These are phyloP conservation scores for Drosophila atroscutellata DNA, from an alignment of 2,888 invertebrate species.

Conservation along the genomic window DNA sequence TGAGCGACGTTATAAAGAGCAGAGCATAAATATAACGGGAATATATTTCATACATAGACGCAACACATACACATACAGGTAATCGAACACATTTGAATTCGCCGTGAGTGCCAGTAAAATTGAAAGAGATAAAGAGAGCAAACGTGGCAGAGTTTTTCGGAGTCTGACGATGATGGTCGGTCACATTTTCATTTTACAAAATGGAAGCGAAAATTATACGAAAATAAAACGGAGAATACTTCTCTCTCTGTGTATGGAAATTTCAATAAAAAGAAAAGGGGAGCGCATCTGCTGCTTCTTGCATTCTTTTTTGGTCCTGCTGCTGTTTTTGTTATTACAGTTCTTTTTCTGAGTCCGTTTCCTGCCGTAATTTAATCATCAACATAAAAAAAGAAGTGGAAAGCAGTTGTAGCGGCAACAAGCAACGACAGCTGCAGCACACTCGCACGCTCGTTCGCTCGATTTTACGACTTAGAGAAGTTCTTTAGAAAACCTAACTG, in stretches of 20 bases:
- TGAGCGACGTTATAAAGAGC: constrained; percentile 59
- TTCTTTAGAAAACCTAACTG: constrained; percentile 59
- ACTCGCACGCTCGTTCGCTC: constrained; percentile 37
- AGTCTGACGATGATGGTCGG: constrained; percentile 35
- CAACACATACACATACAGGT: constrained; percentile 14
- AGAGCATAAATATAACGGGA: constrained; percentile 61
- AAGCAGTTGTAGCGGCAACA: constrained; percentile 30
- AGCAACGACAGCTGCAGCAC: constrained; percentile 58
- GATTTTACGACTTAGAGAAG: constrained; percentile 56
- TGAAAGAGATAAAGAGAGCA: constrained; percentile 34
- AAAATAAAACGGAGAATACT: constrained; percentile 13
- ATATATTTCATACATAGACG: constrained; percentile 33
- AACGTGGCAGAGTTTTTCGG: constrained; percentile 50
- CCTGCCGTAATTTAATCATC: constrained; percentile 65
- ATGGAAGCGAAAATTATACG: constrained; percentile 41
- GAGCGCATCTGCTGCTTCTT: constrained; percentile 37
- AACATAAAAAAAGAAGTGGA: constrained; percentile 53
- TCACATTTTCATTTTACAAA: constrained; percentile 56
- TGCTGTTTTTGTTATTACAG: constrained; percentile 5
- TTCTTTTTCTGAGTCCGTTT: constrained; percentile 45
- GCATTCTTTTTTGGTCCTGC: constrained; percentile 15
- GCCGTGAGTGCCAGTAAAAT: constrained; percentile 30
- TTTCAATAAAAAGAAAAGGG: constrained; percentile 43
- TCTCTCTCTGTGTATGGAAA: constrained; percentile 18
- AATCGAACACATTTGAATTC: constrained; percentile 45